Evolutionary conservation across 2,888 invertebrate genomes (phyloP), one percentile per base, ranked within the genome.

Genomic region (Pseudanteris insignis): DNA sequence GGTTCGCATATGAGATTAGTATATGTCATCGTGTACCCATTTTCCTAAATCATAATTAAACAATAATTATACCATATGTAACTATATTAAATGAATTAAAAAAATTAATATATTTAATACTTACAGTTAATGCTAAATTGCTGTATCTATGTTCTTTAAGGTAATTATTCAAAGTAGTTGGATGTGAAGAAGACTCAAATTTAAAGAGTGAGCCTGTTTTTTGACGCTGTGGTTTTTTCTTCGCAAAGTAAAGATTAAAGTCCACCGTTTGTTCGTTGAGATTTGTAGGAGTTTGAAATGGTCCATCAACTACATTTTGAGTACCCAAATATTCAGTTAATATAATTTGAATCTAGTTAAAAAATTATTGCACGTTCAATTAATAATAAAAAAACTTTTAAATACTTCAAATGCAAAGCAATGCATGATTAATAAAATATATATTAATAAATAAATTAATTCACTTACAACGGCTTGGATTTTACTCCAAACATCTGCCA

Each of bases 311-410:
- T 65, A 89, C 86, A 77, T 91, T 92, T 80, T 91, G 89, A 46
- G 94, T 89, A 76, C 94, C 92, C 67, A 95, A 81, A 80, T 95
- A 94, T 74, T 94, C 94, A 10, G 90, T 90, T 21, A 95, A 81
- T 6, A 95, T 83, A 3, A 91, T 83, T 81, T 94, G 92, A 33
- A 94, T 78, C 92, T 94, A 76, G n/a, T n/a, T n/a, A n/a, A n/a
- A n/a, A n/a, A n/a, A n/a, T n/a, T n/a, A n/a, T n/a, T n/a, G n/a
- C n/a, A n/a, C n/a, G n/a, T n/a, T n/a, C n/a, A n/a, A n/a, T n/a
- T n/a, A n/a, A n/a, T n/a, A n/a, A n/a, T n/a, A n/a, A n/a, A n/a
- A n/a, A n/a, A n/a, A n/a, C n/a, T n/a, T n/a, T n/a, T n/a, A n/a
- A n/a, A n/a, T n/a, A n/a, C n/a, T n/a, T n/a, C n/a, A n/a, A n/a